Evolutionary conservation across 2,113 vertebrate genomes (phyloP), one percentile per base, ranked within the genome.

Genomic region (Elephas maximus): DNA sequence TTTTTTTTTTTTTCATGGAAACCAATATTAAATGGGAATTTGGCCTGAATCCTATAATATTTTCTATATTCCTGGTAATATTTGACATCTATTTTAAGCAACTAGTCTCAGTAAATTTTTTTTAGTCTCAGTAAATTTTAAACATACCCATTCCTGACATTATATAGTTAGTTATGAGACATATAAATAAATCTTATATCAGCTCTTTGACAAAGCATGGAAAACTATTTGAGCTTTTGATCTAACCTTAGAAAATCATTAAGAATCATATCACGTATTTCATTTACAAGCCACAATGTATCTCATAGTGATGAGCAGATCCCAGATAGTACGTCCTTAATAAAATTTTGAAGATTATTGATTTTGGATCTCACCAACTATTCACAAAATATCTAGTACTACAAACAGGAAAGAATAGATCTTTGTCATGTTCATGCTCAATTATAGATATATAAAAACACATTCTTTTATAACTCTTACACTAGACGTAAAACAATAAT

Each of bases 241-340:
- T 48, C 14, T 78, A 94, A 94, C 26, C 45, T 44, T 76, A 80
- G n/a, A 93, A 95, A 62, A 82, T 89, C 17, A 73, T 57, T 86
- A 41, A 93, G 17, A 8, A 57, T 41, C 21, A 79, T 0, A 67
- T 60, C 15, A 91, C 26, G 48, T 73, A 79, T 53, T 92, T 93
- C 26, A 89, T 45, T 95, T 86, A 57, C 71, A 95, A 53, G 33
- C 1, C 24, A 73, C 20, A 88, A 87, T 44, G 10, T 60, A 62
- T 17, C 33, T 85, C 91, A 77, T 24, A 82, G 17, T 33, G 0
- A 14, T 92, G 12, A 95, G 77, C 5, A 44, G 60, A 37, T 37
- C 37, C 37, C 37, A 37, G 37, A 85, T 44, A 82, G 44, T 45
- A 87, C 5, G 6, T 51, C 20, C 9, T 77, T 77, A 69, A 60